These are phyloP conservation scores for Keiferia lycopersicella DNA, from an alignment of 2,888 invertebrate species.

Conservation along the genomic window DNA sequence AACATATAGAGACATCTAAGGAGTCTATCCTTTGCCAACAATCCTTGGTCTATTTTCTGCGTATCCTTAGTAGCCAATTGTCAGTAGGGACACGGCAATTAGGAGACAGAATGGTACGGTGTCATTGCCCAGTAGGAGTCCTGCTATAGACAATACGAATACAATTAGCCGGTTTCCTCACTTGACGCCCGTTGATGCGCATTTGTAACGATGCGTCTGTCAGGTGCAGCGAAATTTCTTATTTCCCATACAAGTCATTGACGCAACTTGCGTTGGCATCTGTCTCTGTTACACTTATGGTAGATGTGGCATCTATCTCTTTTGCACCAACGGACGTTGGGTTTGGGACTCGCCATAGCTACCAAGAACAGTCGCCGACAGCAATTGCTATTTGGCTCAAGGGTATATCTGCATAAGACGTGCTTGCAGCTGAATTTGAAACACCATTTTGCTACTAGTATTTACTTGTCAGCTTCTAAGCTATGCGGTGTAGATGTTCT, in stretches of 20 bases:
- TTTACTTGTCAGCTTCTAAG: background rate
- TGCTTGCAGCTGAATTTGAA: slow-evolving; percentile 16
- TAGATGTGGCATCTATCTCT: too few relatives aligned
- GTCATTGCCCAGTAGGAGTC: slow-evolving; percentile 58
- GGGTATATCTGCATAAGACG: slow-evolving; percentile 25
- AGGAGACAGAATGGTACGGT: slow-evolving; percentile 45
- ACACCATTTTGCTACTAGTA: slow-evolving; percentile 10
- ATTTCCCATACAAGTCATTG: too few relatives aligned
- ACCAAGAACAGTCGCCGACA: slow-evolving; percentile 21
- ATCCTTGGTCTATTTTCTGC: slow-evolving; percentile 1
- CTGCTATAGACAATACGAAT: slow-evolving; percentile 36
- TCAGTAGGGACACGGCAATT: slow-evolving; percentile 44
- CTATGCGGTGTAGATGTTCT: background rate
- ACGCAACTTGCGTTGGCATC: too few relatives aligned
- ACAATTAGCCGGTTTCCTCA: too few relatives aligned
- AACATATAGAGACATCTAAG: background rate
- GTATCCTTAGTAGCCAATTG: slow-evolving; percentile 4
- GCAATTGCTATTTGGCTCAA: slow-evolving; percentile 30
- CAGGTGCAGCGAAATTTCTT: too few relatives aligned
- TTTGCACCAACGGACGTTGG: too few relatives aligned
- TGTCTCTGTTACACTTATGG: too few relatives aligned
- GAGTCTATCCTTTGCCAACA: background rate
- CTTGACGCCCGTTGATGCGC: too few relatives aligned
- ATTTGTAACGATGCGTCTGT: too few relatives aligned
- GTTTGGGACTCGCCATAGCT: too few relatives aligned